These are phyloP conservation scores for Lasioglossum leucozonium DNA, from an alignment of 2,888 invertebrate genomes.

Conservation along the genomic window DNA sequence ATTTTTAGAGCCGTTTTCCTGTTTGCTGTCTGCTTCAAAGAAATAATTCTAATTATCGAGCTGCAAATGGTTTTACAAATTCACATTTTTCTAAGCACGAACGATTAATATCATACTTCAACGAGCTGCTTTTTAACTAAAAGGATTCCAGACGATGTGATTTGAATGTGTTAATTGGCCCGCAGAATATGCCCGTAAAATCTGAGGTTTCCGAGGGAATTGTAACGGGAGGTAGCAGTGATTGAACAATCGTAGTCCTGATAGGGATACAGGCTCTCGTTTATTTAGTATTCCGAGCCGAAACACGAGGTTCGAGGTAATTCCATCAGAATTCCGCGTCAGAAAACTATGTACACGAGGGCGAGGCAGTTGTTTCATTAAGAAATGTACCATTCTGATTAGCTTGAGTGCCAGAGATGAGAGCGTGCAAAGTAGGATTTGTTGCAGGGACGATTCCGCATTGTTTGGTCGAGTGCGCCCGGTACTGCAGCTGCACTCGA, in stretches of 20 bases:
- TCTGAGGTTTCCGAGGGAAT: background rate
- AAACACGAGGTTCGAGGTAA: slow-evolving; percentile 28
- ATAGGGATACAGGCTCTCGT: background rate
- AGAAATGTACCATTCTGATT: slow-evolving; percentile 62
- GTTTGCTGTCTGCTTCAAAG: background rate
- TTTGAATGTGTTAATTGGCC: background rate
- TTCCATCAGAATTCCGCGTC: slow-evolving; percentile 36
- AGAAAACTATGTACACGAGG: slow-evolving; percentile 48
- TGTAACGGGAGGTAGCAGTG: background rate
- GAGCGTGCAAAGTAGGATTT: slow-evolving; percentile 54
- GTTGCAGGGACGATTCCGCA: slow-evolving; percentile 45
- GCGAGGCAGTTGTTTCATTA: slow-evolving; percentile 57
- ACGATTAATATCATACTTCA: background rate
- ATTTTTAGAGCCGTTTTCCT: background rate
- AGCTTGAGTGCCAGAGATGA: slow-evolving; percentile 53
- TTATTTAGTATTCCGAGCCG: background rate
- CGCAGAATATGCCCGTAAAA: background rate
- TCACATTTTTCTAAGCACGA: background rate
- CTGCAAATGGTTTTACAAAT: background rate
- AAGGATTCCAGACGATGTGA: background rate
- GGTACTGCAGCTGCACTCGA: slow-evolving; percentile 35
- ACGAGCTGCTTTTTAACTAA: background rate
- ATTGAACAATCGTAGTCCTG: background rate
- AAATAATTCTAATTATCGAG: too few relatives aligned
- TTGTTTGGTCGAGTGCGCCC: slow-evolving; percentile 56